Evolutionary conservation across 2,797 vertebrate genomes (phyloP), one percentile per base, ranked within the genome.

Genomic region (Huso huso): DNA sequence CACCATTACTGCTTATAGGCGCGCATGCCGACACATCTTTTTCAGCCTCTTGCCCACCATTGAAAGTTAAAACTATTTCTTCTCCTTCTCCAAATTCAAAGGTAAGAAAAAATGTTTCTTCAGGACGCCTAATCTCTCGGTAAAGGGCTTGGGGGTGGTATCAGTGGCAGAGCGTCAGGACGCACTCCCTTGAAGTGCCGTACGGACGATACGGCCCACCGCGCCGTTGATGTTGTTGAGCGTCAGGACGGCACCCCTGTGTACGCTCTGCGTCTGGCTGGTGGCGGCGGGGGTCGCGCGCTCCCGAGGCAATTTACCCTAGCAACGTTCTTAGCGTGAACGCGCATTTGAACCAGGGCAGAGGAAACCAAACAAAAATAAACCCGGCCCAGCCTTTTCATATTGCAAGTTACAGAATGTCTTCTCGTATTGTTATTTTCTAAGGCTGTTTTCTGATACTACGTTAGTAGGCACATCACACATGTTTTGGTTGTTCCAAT

Each of bases 141-240:
- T n/a, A 51, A 62, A 49, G 68, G 48, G 63, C 55, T 59, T 11
- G 62, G 66, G 69, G 68, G 58, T 67, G 66, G 66, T 64, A 67
- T 62, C 62, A n/a, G 37, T 49, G 66, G 58, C 50, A n/a, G 62
- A 71, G 53, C 70, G 70, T 71, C 37, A 71, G 70, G 62, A 71
- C 70, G 70, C 63, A 71, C 70, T 49, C 61, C 66, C 51, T 48
- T 63, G 61, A 62, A 23, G 61, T 48, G 70, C 66, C 66, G 70
- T 65, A 71, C 70, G 62, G 70, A 71, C 63, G 66, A 71, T 71
- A 64, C 70, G 70, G 70, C 66, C 66, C 66, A 66, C 62, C 66
- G 70, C 66, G 66, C 69, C 61, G 69, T 53, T 62, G 69, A 70
- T n/a, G n/a, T 66, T 66, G 57, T 61, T 51, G 61, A 62, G 65